Evolutionary conservation across 2,113 vertebrate genomes (phyloP).

Genomic region (Microcebus lehilahytsara): DNA sequence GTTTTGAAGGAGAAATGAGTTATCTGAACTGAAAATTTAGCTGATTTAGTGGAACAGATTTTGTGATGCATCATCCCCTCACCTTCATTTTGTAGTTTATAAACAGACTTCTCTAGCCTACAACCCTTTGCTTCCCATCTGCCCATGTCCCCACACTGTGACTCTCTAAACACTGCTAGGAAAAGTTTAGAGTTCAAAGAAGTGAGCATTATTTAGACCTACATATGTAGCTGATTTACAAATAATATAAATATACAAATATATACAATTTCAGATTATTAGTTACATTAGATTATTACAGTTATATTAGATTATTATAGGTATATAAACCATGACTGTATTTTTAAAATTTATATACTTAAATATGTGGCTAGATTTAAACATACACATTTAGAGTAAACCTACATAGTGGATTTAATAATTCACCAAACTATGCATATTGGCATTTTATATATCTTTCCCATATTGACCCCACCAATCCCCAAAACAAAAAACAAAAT

Average conservation of each 20-base stretch:
- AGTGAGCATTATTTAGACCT: neutral
- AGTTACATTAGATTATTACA: neutral
- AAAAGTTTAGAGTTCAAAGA: neutral
- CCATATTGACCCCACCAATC: neutral
- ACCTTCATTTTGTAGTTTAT: neutral
- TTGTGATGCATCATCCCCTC: neutral
- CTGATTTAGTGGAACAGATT: neutral
- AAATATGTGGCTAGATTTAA: neutral
- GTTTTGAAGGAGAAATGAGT: neutral
- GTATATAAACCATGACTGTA: neutral
- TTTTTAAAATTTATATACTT: neutral
- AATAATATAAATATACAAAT: too few species aligned
- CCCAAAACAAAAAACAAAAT: neutral
- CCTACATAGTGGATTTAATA: neutral
- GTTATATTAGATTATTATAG: neutral
- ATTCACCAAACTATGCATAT: neutral
- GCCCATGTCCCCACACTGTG: neutral
- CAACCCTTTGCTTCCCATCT: neutral
- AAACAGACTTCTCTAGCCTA: neutral
- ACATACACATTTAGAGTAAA: neutral
- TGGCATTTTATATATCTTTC: neutral
- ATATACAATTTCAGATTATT: neutral
- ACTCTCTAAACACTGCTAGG: neutral
- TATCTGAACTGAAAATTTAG: neutral
- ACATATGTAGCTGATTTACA: neutral